phyloP scores from a whole-genome alignment of 2,113 vertebrate species.

The Aptenodytes patagonicus region DNA sequence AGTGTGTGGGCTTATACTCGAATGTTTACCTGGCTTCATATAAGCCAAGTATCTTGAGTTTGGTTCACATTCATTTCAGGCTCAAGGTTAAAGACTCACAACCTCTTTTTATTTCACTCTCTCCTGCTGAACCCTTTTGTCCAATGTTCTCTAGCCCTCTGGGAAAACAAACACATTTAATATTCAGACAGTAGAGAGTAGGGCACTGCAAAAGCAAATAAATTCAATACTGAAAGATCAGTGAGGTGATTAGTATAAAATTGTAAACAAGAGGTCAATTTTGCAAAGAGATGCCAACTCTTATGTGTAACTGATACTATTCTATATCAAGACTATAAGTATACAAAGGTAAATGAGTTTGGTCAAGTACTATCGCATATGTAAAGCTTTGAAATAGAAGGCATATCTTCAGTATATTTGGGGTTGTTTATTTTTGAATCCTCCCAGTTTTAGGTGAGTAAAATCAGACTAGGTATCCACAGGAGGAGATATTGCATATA shows the following conservation, averaged over 20 bases:
- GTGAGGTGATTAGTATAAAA: constrained; percentile 65
- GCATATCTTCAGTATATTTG: neutral
- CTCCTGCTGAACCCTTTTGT: constrained; percentile 97
- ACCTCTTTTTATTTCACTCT: constrained; percentile 99
- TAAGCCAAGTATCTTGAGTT: constrained; percentile 84
- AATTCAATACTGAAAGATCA: constrained; percentile 73
- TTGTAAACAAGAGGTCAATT: constrained; percentile 62
- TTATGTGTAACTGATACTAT: neutral
- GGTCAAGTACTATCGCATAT: neutral
- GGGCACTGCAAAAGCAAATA: constrained; percentile 75
- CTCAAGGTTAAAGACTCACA: constrained; percentile 95
- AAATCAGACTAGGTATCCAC: neutral
- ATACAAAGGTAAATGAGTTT: neutral
- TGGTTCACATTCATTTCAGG: constrained; percentile 90
- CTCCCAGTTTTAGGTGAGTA: neutral
- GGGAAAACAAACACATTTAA: constrained; percentile 98
- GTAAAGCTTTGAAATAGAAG: neutral
- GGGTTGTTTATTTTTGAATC: neutral
- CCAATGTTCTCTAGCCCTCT: constrained; percentile 99
- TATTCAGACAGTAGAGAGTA: constrained; percentile 90
- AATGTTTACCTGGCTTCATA: constrained; percentile 94
- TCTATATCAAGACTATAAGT: neutral
- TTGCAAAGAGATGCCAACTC: constrained; percentile 70
- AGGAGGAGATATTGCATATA: neutral
- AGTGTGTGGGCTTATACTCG: constrained; percentile 83